Percentiles rank a stretch among this genome's conserved stretches.
These are phyloP conservation scores for Lordiphosa mommai DNA, from an alignment of 1,140 invertebrate species.

Conservation along the genomic window DNA sequence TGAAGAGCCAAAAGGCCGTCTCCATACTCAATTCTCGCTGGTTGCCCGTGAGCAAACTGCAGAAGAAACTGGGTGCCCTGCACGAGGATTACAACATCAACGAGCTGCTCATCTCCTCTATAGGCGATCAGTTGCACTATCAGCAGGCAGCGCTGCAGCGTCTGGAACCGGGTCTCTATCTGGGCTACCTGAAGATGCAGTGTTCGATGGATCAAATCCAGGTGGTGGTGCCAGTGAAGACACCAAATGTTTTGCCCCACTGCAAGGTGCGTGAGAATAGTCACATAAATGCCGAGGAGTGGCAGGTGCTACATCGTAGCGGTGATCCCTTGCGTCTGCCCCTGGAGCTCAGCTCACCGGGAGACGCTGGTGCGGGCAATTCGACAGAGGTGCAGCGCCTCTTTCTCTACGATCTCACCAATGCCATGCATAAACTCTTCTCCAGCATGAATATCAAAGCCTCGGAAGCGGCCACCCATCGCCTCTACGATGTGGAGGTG, in stretches of 20 bases:
- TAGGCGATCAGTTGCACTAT: slow-evolving; percentile 95
- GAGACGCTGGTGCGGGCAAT: slow-evolving; percentile 64
- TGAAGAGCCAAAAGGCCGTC: slow-evolving; percentile 90
- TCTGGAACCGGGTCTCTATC: slow-evolving; percentile 91
- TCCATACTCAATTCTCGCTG: slow-evolving; percentile 94
- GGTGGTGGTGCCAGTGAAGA: slow-evolving; percentile 93
- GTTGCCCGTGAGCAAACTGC: slow-evolving; percentile 90
- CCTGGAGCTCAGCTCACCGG: slow-evolving; percentile 79
- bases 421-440: slow-evolving; percentile 86
- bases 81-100: slow-evolving; percentile 88
- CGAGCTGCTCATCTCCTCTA: slow-evolving; percentile 90
- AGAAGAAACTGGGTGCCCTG: slow-evolving; percentile 81
- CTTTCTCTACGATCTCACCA: slow-evolving; percentile 88
- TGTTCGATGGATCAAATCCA: slow-evolving; percentile 96
- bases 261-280: slow-evolving; percentile 95
- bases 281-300: slow-evolving; percentile 96
- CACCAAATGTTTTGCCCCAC: slow-evolving; percentile 95
- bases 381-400: slow-evolving; percentile 88
- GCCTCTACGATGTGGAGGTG: slow-evolving; percentile 94
- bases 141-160: slow-evolving; percentile 90
- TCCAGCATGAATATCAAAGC: slow-evolving; percentile 88
- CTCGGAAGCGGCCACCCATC: slow-evolving; percentile 85
- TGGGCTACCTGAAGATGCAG: slow-evolving; percentile 97
- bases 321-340: slow-evolving; percentile 80
- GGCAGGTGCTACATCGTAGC: slow-evolving; percentile 87